Base-by-base conservation (phyloP, 2,888 invertebrate species). In the Sepioteuthis lessoniana region DNA sequence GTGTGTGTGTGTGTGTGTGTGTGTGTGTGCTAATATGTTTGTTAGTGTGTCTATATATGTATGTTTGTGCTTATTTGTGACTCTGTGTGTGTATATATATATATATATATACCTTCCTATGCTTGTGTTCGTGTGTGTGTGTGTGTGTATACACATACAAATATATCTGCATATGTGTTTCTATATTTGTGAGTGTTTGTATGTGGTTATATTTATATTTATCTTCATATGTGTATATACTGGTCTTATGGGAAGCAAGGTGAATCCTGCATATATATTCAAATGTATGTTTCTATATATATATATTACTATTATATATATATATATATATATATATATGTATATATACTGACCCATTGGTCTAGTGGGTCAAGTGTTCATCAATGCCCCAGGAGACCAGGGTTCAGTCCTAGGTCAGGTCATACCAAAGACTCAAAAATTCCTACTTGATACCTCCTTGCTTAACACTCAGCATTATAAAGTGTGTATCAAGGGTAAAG, bases 261-360 rank as follows among this genome's bases (percentile, higher is more conserved):
- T 7, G 8, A 90, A 10, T 90, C 90, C 10, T 90, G 13, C n/a
- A 37, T 90, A 90, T 37, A 90, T 90, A 90, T 90, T 13, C 19
- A 90, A 21, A 90, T 37, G 19, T 90, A 90, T 90, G n/a, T n/a
- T n/a, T n/a, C n/a, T n/a, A n/a, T n/a, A n/a, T n/a, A n/a, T n/a
- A n/a, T n/a, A n/a, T n/a, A n/a, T n/a, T n/a, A n/a, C n/a, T n/a
- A n/a, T n/a, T n/a, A n/a, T n/a, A n/a, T n/a, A n/a, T n/a, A 90
- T 55, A 37, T n/a, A 90, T 90, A 90, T 90, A 90, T 90, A 90
- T 90, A 90, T 90, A 90, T 90, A 90, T 90, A 90, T 90, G n/a
- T 90, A 90, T 90, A 90, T 90, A 90, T 90, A 90, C n/a, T 21
- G 10, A 37, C 8, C 10, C n/a, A 90, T 90, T 21, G 10, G n/a